Base-by-base conservation (phyloP, 2,888 invertebrate genomes). In the Sclerodermus sp. region DNA sequence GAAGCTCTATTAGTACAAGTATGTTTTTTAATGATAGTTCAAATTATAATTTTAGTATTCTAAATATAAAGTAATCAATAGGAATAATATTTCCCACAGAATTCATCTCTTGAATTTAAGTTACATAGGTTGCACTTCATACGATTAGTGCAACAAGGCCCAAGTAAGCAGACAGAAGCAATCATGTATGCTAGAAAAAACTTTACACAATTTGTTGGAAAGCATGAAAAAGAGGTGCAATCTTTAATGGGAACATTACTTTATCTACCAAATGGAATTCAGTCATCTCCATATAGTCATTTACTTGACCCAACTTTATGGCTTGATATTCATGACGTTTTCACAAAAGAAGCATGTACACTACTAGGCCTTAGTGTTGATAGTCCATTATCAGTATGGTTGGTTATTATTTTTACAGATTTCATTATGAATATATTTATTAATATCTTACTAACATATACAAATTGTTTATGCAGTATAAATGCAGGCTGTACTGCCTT, bases 401-500 rank as follows among this genome's bases (percentile, higher is more conserved):
- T 76, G 66, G 78, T 66, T 23, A 38, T 16, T 36, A 31, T 5
- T 3, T 39, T 10, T 12, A 4, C 34, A 34, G 4, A 34, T n/a
- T 8, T 34, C 12, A 39, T 39, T 39, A 6, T 15, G 14, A 10
- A 5, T 3, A 8, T 39, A 39, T 15, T 10, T 15, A 39, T 39
- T 39, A 10, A 10, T n/a, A 37, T 9, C 15, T 30, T n/a, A 30
- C 12, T 40, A 13, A 37, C 1, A n/a, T n/a, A n/a, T n/a, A n/a
- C n/a, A 23, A 38, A 46, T 29, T 18, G 3, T 41, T 55, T 42
- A 70, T 74, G 8, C 62, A 86, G 94, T 58, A 88, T 96, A 61
- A 88, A 91, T 74, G 95, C 96, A 18, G 98, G 98, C 41, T 93
- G 93, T 70, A 88, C 89, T 30, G 96, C 97, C 41, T 82, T 99